These are phyloP conservation scores for Probaryconus sp. DNA, from an alignment of 1,140 invertebrate species.

Conservation along the genomic window DNA sequence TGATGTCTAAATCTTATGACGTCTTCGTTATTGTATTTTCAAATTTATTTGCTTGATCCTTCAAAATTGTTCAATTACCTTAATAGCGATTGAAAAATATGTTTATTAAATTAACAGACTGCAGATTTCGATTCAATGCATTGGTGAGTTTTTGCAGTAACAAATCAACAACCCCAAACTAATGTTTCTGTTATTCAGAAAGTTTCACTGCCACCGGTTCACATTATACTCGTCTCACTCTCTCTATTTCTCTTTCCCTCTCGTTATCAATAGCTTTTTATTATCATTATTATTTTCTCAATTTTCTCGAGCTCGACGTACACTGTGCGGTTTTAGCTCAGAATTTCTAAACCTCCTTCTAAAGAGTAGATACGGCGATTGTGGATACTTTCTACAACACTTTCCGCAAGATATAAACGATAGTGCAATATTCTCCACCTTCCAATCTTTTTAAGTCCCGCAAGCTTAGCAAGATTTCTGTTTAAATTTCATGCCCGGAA, in stretches of 20 bases:
- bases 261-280: conserved; percentile 50
- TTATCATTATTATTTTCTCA: conserved; percentile 47
- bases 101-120: no score
- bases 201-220: no score
- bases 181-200: no score
- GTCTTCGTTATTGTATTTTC: not conserved
- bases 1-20: not conserved
- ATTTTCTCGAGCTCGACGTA: no score
- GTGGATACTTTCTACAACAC: conserved; percentile 42
- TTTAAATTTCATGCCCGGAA: conserved; percentile 40
- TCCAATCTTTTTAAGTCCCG: conserved; percentile 34
- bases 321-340: conserved; percentile 5
- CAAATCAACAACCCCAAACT: no score
- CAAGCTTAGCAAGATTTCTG: conserved; percentile 38
- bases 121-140: no score
- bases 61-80: no score
- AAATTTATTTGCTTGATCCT: not conserved
- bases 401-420: conserved; percentile 37
- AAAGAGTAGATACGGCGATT: conserved; percentile 17
- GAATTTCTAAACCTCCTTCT: conserved; percentile 23
- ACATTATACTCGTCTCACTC: no score
- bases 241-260: no score
- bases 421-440: conserved; percentile 35
- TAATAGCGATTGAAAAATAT: no score
- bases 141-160: no score